These are phyloP conservation scores for Otolemur garnettii DNA, from an alignment of 2,113 vertebrate species.

Conservation along the genomic window DNA sequence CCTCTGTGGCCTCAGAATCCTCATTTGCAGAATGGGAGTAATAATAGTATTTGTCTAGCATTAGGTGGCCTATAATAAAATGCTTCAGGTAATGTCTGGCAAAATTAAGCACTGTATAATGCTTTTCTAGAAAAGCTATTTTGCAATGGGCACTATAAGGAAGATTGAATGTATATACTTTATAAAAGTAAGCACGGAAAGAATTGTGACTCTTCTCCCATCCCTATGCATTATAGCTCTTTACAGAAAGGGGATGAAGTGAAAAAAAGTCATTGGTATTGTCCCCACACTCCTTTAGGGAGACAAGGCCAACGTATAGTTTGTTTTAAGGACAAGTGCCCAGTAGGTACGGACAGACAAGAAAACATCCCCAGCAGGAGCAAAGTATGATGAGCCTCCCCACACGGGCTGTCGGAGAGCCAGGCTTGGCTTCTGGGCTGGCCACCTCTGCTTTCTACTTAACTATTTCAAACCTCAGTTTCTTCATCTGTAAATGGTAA, in stretches of 20 bases:
- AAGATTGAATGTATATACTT: background rate
- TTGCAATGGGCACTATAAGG: background rate
- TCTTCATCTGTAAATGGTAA: background rate
- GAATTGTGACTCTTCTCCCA: background rate
- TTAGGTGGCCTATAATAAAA: background rate
- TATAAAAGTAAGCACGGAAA: background rate
- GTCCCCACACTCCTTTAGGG: background rate
- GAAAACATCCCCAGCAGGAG: background rate
- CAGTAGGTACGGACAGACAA: background rate
- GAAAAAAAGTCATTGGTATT: background rate
- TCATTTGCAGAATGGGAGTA: background rate
- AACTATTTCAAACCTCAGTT: background rate
- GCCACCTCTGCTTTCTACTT: no score
- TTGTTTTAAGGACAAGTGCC: background rate
- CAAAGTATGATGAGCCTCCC: background rate
- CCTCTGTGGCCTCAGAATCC: background rate
- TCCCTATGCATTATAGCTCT: background rate
- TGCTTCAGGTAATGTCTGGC: background rate
- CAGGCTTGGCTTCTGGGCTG: accelerated
- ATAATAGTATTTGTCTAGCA: background rate
- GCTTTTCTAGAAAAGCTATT: background rate
- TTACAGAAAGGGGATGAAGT: background rate
- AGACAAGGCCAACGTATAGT: background rate
- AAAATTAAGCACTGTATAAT: background rate
- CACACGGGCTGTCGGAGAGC: accelerated